A percentile compares a stretch with the other conserved stretches of the same genome.
Conservation (phyloP, 2,113 vertebrate species). For the Oceanites oceanicus region DNA sequence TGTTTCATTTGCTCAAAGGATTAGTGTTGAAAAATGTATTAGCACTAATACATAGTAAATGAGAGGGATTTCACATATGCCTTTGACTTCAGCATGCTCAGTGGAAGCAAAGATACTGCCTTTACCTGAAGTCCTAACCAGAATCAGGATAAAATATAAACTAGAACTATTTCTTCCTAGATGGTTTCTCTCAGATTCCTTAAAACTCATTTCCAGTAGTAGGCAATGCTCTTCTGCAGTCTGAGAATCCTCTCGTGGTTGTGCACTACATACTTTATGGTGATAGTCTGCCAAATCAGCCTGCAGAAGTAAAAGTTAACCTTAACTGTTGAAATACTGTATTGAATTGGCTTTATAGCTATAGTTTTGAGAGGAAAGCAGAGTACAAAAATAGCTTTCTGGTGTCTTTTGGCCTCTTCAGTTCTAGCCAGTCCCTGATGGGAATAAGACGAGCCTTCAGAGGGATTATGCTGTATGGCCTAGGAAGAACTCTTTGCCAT, state of each 20-base stretch:
- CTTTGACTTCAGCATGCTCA: background rate
- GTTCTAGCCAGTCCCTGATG: background rate
- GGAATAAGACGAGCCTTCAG: background rate
- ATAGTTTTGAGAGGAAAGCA: background rate
- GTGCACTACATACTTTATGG: background rate
- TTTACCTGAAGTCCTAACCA: background rate
- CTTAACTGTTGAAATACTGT: background rate
- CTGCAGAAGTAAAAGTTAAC: background rate
- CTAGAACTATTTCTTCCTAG: background rate
- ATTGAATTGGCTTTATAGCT: background rate
- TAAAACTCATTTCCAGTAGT: background rate
- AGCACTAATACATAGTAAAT: conserved; percentile 49
- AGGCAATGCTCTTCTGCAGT: background rate
- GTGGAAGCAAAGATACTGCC: background rate
- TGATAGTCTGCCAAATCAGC: background rate
- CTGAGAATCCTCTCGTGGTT: background rate
- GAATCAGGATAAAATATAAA: background rate
- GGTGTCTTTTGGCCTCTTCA: background rate
- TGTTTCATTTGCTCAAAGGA: conserved; percentile 60
- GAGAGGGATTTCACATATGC: conserved; percentile 28
- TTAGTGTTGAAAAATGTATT: conserved; percentile 63
- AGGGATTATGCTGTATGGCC: background rate
- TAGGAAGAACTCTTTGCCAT: background rate
- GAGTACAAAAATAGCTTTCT: background rate
- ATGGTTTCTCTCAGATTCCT: background rate